A percentile compares a stretch with the other conserved stretches of the same genome.
Conservation (phyloP, 2,113 vertebrate genomes). For the Syngnathus floridae region DNA sequence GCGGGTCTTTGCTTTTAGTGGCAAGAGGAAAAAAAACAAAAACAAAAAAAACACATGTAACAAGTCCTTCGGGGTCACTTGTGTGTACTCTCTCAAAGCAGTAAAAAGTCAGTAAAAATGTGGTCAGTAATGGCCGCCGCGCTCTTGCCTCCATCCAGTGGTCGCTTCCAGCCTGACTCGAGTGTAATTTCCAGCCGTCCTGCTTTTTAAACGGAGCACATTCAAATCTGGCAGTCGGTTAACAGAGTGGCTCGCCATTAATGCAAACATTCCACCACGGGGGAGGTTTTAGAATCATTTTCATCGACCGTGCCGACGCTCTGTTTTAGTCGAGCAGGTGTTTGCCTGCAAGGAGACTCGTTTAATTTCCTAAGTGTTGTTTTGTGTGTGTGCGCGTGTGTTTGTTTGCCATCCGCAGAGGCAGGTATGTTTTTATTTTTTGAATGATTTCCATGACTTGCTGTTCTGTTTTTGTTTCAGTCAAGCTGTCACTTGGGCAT, state of each 20-base stretch:
- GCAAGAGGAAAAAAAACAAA: neutral
- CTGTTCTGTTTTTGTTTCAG: neutral
- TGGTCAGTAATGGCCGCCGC: conserved; percentile 20
- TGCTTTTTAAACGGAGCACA: conserved; percentile 34
- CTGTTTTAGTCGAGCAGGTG: conserved; percentile 14
- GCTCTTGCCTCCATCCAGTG: conserved; percentile 2
- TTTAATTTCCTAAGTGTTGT: conserved; percentile 2
- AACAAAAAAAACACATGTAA: neutral
- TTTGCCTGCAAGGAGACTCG: conserved; percentile 1
- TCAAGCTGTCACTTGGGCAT: neutral
- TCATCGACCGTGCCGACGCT: conserved; percentile 33
- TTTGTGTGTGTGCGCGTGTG: neutral
- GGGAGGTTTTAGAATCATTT: conserved; percentile 31
- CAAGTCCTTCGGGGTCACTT: conserved; percentile 34
- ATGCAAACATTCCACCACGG: conserved; percentile 34
- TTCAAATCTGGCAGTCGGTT: conserved; percentile 50
- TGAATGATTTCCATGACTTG: neutral
- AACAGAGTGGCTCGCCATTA: conserved; percentile 43
- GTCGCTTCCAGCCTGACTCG: neutral
- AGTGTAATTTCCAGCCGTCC: neutral
- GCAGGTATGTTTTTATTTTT: no score
- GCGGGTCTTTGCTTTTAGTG: conserved; percentile 17
- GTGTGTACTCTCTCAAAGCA: conserved; percentile 17
- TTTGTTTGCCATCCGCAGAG: neutral
- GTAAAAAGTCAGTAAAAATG: conserved; percentile 18